Evolutionary conservation across 2,797 vertebrate genomes (phyloP).

Genomic region (Sebastes matsubarae): DNA sequence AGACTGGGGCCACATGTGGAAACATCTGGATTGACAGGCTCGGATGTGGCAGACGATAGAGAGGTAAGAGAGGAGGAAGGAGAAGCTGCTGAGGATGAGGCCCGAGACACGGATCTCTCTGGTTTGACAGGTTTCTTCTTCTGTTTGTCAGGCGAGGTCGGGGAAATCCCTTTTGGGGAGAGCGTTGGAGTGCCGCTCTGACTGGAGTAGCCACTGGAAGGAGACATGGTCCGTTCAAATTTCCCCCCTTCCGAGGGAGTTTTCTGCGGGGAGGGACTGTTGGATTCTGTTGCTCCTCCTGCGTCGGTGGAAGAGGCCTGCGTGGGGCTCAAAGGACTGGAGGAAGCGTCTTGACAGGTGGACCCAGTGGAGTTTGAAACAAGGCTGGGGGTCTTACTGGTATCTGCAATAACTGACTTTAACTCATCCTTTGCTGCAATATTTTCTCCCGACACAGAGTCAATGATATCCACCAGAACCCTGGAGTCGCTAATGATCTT

Average conservation of each 20-base stretch:
- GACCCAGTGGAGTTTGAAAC: slow-evolving; percentile 31
- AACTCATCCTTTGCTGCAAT: slow-evolving; percentile 62
- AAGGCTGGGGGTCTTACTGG: slow-evolving; percentile 46
- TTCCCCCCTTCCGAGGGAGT: slow-evolving; percentile 74
- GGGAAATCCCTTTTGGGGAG: slow-evolving; percentile 85
- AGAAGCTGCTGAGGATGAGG: slow-evolving; percentile 86
- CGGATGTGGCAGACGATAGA: slow-evolving; percentile 87
- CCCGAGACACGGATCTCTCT: slow-evolving; percentile 83
- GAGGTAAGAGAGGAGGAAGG: slow-evolving; percentile 90
- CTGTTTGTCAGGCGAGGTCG: slow-evolving; percentile 83
- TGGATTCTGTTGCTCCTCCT: slow-evolving; percentile 36
- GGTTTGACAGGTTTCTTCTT: slow-evolving; percentile 87
- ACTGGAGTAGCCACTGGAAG: slow-evolving; percentile 97
- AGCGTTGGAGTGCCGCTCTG: slow-evolving; percentile 95
- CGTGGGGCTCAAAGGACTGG: slow-evolving; percentile 36
- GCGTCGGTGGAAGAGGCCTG: slow-evolving; percentile 29
- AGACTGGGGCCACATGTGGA: slow-evolving; percentile 45
- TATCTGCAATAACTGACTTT: slow-evolving; percentile 36
- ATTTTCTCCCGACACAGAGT: slow-evolving; percentile 52
- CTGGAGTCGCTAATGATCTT: slow-evolving; percentile 61
- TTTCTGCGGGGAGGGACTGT: slow-evolving; percentile 72
- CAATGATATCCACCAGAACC: slow-evolving; percentile 39
- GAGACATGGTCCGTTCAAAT: slow-evolving; percentile 94
- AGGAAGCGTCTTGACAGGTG: slow-evolving; percentile 58
- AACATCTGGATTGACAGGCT: slow-evolving; percentile 75